These are phyloP conservation scores for Zeugodacus cucurbitae DNA, from an alignment of 1,140 invertebrate genomes.

Conservation along the genomic window DNA sequence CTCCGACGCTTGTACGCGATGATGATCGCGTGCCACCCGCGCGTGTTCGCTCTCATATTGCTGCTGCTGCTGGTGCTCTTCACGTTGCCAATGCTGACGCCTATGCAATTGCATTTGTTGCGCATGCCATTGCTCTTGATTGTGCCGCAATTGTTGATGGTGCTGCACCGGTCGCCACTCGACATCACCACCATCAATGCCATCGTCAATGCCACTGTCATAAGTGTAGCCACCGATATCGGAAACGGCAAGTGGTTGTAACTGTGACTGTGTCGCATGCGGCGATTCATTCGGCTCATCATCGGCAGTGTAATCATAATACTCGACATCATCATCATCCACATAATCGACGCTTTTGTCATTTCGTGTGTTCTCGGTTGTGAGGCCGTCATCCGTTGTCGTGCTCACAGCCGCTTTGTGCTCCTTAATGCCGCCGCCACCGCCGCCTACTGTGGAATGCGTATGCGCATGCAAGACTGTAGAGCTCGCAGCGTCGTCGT, in stretches of 20 bases:
- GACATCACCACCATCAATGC: background rate
- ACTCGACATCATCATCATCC: background rate
- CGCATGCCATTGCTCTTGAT: background rate
- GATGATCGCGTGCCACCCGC: slow-evolving; percentile 7
- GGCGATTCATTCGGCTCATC: background rate
- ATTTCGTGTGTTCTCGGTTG: background rate
- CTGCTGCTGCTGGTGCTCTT: background rate
- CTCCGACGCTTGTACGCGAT: background rate
- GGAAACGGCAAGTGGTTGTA: background rate
- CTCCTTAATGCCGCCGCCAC: background rate
- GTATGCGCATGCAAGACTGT: background rate
- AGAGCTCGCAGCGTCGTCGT: background rate
- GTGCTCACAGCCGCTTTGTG: background rate
- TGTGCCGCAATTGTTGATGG: background rate
- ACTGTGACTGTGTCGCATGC: background rate
- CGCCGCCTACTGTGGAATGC: background rate
- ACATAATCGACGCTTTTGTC: background rate
- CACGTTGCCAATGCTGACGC: background rate
- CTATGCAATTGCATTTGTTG: background rate
- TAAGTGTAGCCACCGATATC: background rate
- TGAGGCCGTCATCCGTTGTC: background rate
- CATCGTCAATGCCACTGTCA: background rate
- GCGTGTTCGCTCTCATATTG: background rate
- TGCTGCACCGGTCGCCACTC: background rate
- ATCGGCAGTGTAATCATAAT: slow-evolving; percentile 1